Evolutionary conservation across 1,140 invertebrate genomes (phyloP).

Genomic region (Philotrypesis tridentata): DNA sequence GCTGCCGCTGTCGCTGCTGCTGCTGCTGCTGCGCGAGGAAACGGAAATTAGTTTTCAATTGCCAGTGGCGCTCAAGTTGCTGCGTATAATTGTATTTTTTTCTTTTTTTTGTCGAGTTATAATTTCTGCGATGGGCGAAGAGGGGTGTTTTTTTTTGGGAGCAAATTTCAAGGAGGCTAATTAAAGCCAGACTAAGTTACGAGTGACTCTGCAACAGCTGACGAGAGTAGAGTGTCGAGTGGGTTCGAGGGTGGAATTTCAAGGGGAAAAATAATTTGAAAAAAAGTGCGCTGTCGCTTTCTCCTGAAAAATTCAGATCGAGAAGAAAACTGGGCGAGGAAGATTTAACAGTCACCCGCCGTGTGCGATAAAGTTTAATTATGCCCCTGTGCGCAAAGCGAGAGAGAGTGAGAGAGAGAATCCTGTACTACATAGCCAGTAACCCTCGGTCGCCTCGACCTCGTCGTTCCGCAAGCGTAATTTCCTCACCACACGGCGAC

Average conservation of each 20-base stretch:
- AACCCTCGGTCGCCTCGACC: background rate
- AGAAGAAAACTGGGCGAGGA: background rate
- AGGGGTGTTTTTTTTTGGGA: background rate
- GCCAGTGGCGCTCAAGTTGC: background rate
- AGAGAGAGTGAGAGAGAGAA: background rate
- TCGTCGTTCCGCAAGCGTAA: slow-evolving; percentile 10
- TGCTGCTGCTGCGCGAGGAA: too few species aligned
- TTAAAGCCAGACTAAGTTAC: background rate
- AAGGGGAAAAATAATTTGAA: background rate
- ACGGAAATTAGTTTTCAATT: slow-evolving; percentile 29
- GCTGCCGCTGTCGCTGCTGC: background rate
- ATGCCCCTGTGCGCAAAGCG: background rate
- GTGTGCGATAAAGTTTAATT: slow-evolving; percentile 37
- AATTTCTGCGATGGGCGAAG: background rate
- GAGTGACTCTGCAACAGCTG: background rate
- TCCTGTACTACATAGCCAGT: background rate
- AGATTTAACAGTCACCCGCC: slow-evolving; percentile 29
- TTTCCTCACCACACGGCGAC: slow-evolving; percentile 13
- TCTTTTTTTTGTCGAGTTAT: background rate
- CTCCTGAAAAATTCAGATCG: background rate
- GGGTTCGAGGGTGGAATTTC: too few species aligned
- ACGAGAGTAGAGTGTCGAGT: too few species aligned
- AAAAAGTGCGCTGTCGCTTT: background rate
- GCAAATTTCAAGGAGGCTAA: background rate
- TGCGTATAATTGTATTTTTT: background rate